Evolutionary conservation across 35 echinoderm and acorn worm species (phyloP), one percentile per base, ranked within the genome.

Genomic region (Apostichopus parvimensis): DNA sequence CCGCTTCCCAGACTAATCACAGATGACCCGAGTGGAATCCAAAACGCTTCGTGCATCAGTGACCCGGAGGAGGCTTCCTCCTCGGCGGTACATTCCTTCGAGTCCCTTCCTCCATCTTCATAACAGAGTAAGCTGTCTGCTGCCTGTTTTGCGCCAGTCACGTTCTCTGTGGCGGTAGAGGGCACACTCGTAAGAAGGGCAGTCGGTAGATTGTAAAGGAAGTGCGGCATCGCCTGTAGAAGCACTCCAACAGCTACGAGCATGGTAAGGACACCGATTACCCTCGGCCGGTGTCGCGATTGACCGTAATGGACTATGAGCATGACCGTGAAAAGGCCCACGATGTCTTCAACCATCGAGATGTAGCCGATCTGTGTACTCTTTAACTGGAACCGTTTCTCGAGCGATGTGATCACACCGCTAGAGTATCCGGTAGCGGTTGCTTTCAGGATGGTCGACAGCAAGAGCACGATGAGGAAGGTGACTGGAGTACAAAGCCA

Each of bases 151-250:
- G 26, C 26, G 26, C 64, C 58, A 0, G 94, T 93, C 24, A 18
- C 78, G 87, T 95, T 93, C 15, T 23, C 20, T 45, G 54, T 1
- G 4, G 9, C 24, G 3, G 3, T 45, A 14, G 76, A 55, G 17
- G 78, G 53, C 61, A 78, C 22, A n/a, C 80, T 90, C 58, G 56
- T 34, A 54, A 81, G 71, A 17, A 95, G 85, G 65, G 92, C 45
- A 11, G 58, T 26, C 6, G 95, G 95, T 17, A 93, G 87, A 17
- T 90, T 18, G 82, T 92, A 97, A 22, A 95, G 82, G 53, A 98
- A 98, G 52, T 98, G 96, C 17, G 96, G 96, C 57, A 98, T 64
- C 13, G 96, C 55, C 52, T 62, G 78, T 6, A 95, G 26, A 2
- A 95, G 53, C 7, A 90, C 68, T 11, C 96, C 96, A 15, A 92